Base-by-base conservation (phyloP, 2,888 invertebrate species). In the Lysandra coridon region DNA sequence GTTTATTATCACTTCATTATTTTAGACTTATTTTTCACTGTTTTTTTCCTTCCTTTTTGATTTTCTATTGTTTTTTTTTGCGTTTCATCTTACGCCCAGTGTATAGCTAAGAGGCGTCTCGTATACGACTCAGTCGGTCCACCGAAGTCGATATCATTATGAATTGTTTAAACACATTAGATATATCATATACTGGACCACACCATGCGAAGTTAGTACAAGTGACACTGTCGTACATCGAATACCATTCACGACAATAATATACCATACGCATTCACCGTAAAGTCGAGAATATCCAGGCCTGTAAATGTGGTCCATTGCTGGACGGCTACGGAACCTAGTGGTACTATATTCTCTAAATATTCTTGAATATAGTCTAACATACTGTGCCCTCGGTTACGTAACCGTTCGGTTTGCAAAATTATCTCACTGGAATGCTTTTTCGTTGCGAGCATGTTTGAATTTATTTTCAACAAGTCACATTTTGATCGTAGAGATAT, bases 1-100 rank as follows among this genome's bases (percentile, higher is more conserved):
- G 90, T 93, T 87, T 86, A 90, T 89, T 92, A 87, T 92, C 94
- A 94, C 94, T 92, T 92, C 92, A 93, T 93, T 88, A 86, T 87
- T 91, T 85, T 92, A 92, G 90, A 90, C 88, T 90, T 90, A 89
- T 85, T 92, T 91, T 86, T 89, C 91, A 92, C 92, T 89, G 82
- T 90, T 91, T 91, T 87, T 86, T 89, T 89, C 88, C 88, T 82
- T 81, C 80, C 88, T 87, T 88, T 87, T 85, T 89, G 89, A 83
- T 86, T 90, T 88, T 87, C 87, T 87, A 85, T 84, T 85, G 79
- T 88, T 85, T 87, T 85, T 6, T 88, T 86, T 89, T 91, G 86
- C 86, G 88, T 91, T 88, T 89, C 90, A 88, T 85, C 85, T 76
- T 89, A 89, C 89, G 93, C 92, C 91, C 93, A 91, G 91, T 92